Evolutionary conservation across 2,797 vertebrate genomes (phyloP).

Genomic region (Arnoldichthys spilopterus): DNA sequence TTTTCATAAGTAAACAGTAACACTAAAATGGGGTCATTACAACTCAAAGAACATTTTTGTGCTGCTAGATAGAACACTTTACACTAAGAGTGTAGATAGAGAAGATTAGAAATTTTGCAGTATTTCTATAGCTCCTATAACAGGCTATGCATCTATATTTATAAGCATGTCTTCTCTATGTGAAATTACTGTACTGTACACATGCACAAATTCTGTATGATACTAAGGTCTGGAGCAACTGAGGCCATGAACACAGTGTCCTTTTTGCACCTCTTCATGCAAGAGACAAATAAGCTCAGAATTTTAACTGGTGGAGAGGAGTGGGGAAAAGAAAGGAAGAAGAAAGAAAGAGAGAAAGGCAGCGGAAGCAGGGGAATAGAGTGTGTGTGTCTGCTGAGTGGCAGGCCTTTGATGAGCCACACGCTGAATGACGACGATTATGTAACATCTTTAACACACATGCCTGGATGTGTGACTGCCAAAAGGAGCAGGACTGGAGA

Average conservation of each 20-base stretch:
- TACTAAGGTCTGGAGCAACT: background rate
- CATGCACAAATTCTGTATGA: background rate
- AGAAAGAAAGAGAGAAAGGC: background rate
- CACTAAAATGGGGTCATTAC: too few species aligned
- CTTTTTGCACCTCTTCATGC: background rate
- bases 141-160: too few species aligned
- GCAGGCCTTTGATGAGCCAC: conserved; percentile 78
- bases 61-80: too few species aligned
- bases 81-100: too few species aligned
- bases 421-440: conserved; percentile 78
- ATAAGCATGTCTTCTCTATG: background rate
- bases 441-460: conserved; percentile 82
- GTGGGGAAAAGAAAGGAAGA: too few species aligned
- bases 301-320: background rate
- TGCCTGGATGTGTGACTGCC: conserved; percentile 82
- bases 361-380: conserved; percentile 8
- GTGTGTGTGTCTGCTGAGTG: conserved; percentile 67
- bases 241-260: background rate
- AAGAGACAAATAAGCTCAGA: background rate
- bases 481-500: conserved; percentile 65
- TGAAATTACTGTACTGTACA: background rate
- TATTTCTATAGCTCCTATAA: too few species aligned
- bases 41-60: too few species aligned
- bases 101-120: too few species aligned
- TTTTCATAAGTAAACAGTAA: too few species aligned